Evolutionary conservation across 2,797 vertebrate species (phyloP), one percentile per base, ranked within the genome.

Genomic region (Denticeps clupeoides): DNA sequence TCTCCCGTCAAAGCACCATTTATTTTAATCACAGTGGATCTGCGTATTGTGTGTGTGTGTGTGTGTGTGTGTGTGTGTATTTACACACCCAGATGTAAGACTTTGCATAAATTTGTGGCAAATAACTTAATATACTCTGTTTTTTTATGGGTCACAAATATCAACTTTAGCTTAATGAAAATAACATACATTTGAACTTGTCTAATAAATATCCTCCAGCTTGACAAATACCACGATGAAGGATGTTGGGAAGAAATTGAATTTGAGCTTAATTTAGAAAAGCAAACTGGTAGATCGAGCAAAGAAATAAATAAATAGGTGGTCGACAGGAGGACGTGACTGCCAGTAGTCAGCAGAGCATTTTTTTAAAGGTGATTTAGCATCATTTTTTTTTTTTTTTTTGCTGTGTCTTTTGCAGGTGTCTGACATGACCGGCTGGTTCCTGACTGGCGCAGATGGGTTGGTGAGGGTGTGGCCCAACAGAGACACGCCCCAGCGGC

Each of bases 371-470:
- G 13, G 13, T 7, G 13, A 23, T 13, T 44, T 24, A 10, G 42
- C 2, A 5, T 16, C 12, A 16, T 18, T 6, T 24, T 28, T 7
- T 44, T 23, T 7, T 4, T 25, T 24, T 22, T 12, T 32, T 9
- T 32, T 11, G 10, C 18, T 13, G 35, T 23, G 21, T 31, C 28
- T 19, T 19, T 19, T 60, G 11, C 56, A 90, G 88, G 51, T 84
- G 59, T 68, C 63, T 44, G 77, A 84, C 43, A 83, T 86, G 83
- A 73, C 55, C 42, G 78, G 71, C 27, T 90, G 88, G 88, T 72
- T 73, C 53, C 62, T 90, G 56, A 83, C 75, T 2, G 80, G 71
- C 22, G 50, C 73, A 26, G 33, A 63, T 0, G 78, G 78, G 32
- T 65, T 41, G 4, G 29, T 60, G 33, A 69, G 12, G 54, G 58